Evolutionary conservation across 2,113 vertebrate species (phyloP), one percentile per base, ranked within the genome.

Genomic region (Etheostoma spectabile): DNA sequence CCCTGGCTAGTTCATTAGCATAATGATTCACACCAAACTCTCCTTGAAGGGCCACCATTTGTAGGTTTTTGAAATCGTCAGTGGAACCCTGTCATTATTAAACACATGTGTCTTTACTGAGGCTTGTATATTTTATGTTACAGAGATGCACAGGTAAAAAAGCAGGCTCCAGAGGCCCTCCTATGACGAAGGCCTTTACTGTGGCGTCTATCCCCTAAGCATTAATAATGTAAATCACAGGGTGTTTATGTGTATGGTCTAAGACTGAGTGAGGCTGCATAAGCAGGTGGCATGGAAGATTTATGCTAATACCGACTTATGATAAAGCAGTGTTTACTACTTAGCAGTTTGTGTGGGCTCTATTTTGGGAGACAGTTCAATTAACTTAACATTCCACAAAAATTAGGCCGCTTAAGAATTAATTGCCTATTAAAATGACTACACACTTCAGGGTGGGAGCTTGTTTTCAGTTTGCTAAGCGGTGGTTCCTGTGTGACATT

Each of bases 1-100:
- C 92, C 90, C 90, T 94, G 91, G 91, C 89, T 93, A 85, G 86
- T 91, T 94, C 77, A 94, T 95, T 94, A 91, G 88, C 89, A 93
- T 91, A 93, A 91, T 95, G 93, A 95, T 93, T 94, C 90, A 95
- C 88, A 89, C 83, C 83, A 87, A 92, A 82, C 84, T 82, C 86
- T 90, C 88, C 91, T 92, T 90, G 57, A 89, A 92, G 91, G 92
- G 91, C 90, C 85, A 86, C 78, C 85, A 77, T 93, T 93, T 94
- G 92, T 95, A 83, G 84, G 74, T 89, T 93, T 89, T 91, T 83
- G 64, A 72, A 90, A 87, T 86, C n/a, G 61, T 92, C 87, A 79
- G 81, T 24, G 81, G 86, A 89, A 73, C 67, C 64, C 61, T 10
- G 81, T 84, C 89, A 75, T 85, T 80, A 72, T 87, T 79, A 89